A percentile compares a stretch with the other conserved stretches of the same genome.
phyloP scores from a whole-genome alignment of 2,888 invertebrate species.

The Ischnus inquisitorius region DNA sequence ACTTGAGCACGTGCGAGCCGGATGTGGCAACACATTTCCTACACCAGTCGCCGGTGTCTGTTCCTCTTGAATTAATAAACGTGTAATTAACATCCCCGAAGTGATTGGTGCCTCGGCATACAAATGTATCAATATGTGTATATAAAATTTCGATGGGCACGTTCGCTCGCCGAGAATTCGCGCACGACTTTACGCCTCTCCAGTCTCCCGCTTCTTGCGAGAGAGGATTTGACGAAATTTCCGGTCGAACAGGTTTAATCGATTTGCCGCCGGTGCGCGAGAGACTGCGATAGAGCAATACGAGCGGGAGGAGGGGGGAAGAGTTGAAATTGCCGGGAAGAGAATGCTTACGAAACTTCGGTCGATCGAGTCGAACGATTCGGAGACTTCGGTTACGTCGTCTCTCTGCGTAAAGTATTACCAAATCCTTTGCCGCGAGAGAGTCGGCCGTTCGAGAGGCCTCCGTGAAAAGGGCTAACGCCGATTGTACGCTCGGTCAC shows the following conservation, averaged over 20 bases:
- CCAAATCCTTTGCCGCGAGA: conserved; percentile 55
- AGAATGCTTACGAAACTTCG: conserved; percentile 63
- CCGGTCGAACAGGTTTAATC: conserved; percentile 67
- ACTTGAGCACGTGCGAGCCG: no score
- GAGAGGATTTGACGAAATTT: conserved; percentile 65
- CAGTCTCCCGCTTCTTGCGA: conserved; percentile 10
- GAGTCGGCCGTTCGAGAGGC: conserved; percentile 11
- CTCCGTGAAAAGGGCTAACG: conserved; percentile 1
- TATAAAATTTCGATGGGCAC: neutral
- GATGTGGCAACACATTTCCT: no score
- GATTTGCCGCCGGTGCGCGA: conserved; percentile 48
- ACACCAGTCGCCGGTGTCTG: no score
- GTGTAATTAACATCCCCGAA: neutral
- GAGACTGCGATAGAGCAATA: conserved; percentile 46
- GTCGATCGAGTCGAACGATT: conserved; percentile 43
- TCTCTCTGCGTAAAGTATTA: conserved; percentile 46
- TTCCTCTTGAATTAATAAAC: neutral
- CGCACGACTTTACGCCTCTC: neutral
- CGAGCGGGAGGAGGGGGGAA: conserved; percentile 14
- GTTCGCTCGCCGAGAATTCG: conserved; percentile 5
- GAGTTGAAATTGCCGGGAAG: conserved; percentile 53
- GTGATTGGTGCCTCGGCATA: neutral
- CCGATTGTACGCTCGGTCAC: neutral
- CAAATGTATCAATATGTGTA: neutral
- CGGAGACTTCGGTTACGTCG: conserved; percentile 54